Evolutionary conservation across 2,888 invertebrate species (phyloP).

Genomic region (Xanthorhoe designata): DNA sequence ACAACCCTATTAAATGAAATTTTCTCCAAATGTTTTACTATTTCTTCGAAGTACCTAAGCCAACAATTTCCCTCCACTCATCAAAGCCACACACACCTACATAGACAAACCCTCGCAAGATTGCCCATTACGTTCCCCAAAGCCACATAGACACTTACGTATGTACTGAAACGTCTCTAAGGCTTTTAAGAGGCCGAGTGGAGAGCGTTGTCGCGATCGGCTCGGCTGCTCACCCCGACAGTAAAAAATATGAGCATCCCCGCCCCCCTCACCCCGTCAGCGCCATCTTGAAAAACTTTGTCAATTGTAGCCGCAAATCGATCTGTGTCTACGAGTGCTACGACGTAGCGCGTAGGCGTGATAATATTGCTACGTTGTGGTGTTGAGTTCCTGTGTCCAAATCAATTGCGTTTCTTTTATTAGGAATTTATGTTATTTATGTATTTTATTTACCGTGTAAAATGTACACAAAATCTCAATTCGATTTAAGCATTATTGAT

Average conservation of each 20-base stretch:
- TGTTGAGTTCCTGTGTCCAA: background rate
- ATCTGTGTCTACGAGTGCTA: conserved; percentile 73
- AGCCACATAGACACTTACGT: conserved; percentile 70
- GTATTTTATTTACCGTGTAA: too few species aligned
- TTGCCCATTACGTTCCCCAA: conserved; percentile 62
- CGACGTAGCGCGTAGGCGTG: conserved; percentile 49
- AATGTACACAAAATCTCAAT: too few species aligned
- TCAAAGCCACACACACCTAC: conserved; percentile 32
- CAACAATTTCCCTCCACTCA: conserved; percentile 13
- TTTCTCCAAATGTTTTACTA: background rate
- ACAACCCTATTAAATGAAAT: too few species aligned
- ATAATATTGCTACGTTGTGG: conserved; percentile 17
- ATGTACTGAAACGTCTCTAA: conserved; percentile 72
- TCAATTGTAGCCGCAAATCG: conserved; percentile 82
- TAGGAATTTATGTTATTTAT: too few species aligned
- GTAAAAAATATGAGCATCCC: conserved; percentile 85
- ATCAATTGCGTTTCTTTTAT: too few species aligned
- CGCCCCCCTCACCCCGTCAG: conserved; percentile 56
- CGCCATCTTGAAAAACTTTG: conserved; percentile 85
- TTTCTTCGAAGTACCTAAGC: background rate
- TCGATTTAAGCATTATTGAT: too few species aligned
- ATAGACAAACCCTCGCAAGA: conserved; percentile 46
- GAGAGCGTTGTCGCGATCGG: conserved; percentile 84
- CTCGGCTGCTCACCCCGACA: conserved; percentile 85
- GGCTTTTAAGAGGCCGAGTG: conserved; percentile 83